Conservation (phyloP, 2,797 vertebrate genomes). For the Xerus rutilus region DNA sequence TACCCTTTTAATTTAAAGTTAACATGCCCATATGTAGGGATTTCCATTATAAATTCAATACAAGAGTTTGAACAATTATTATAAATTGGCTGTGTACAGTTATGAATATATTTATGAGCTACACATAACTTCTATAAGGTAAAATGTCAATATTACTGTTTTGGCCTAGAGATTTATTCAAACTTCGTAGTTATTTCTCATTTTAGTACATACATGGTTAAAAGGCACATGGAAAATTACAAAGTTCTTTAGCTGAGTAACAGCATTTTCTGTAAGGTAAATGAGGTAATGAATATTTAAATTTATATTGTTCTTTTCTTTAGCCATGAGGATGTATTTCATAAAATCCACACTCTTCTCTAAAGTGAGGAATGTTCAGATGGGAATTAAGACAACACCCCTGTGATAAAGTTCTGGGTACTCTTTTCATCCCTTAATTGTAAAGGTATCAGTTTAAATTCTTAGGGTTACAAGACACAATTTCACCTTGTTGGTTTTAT, state of each 20-base stretch:
- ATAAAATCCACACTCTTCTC: background rate
- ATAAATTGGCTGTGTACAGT: background rate
- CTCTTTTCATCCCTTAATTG: background rate
- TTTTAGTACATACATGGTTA: background rate
- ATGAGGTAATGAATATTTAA: background rate
- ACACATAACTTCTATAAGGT: background rate
- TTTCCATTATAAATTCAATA: background rate
- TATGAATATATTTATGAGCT: background rate
- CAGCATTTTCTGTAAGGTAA: background rate
- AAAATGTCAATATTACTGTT: background rate
- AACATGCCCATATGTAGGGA: background rate
- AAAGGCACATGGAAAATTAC: background rate
- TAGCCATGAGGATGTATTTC: background rate
- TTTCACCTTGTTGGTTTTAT: background rate
- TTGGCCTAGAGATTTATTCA: background rate
- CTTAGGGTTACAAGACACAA: background rate
- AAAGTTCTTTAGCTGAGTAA: background rate
- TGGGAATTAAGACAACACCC: background rate
- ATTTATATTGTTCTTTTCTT: background rate
- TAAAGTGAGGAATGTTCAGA: background rate
- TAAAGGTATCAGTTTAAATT: background rate
- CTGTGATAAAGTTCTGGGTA: background rate
- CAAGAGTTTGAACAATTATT: background rate
- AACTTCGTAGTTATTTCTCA: background rate
- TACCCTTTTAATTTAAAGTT: background rate